These are phyloP conservation scores for Nothocercus julius DNA, from an alignment of 2,113 vertebrate genomes.

Conservation along the genomic window DNA sequence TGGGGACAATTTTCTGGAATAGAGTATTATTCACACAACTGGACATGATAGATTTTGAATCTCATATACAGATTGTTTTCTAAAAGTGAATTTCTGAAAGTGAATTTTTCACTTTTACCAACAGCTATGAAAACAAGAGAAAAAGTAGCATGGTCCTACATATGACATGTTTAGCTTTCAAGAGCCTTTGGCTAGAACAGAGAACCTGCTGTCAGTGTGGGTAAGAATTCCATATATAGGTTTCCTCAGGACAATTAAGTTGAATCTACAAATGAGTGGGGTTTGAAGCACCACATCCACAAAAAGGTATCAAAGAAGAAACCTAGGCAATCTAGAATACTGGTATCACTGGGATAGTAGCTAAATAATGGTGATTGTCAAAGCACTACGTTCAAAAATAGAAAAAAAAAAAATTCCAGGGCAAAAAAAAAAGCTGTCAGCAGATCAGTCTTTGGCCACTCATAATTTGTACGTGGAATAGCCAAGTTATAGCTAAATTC, in stretches of 20 bases:
- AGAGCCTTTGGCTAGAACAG: not conserved
- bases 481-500: not conserved
- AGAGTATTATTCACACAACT: not conserved
- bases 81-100: not conserved
- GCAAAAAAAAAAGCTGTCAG: not conserved
- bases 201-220: not conserved
- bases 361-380: not conserved
- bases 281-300: not conserved
- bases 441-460: not conserved
- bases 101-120: not conserved
- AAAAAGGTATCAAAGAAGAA: not conserved
- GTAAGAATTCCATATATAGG: not conserved
- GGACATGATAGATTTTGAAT: not conserved
- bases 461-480: not conserved
- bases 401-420: not conserved
- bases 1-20: not conserved
- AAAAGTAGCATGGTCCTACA: not conserved
- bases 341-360: not conserved
- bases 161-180: not conserved
- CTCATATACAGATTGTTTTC: not conserved
- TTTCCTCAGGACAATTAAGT: not conserved
- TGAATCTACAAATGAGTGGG: not conserved
- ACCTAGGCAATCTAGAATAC: too few relatives aligned
- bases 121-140: not conserved
- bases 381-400: not conserved